phyloP scores from a whole-genome alignment of 2,113 vertebrate species.

The Pseudorasbora parva region DNA sequence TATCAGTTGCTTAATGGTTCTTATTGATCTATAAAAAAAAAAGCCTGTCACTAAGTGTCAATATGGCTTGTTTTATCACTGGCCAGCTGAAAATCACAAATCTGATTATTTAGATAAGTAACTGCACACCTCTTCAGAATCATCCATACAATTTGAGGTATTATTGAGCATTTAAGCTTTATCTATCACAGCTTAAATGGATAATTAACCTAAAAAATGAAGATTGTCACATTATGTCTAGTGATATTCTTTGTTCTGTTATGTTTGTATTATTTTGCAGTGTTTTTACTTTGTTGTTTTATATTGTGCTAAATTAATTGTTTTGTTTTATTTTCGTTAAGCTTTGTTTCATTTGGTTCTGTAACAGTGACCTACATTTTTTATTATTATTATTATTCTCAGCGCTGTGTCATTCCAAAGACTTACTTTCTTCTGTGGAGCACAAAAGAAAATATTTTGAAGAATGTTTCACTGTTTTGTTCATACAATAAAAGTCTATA shows the following conservation, averaged over 20 bases:
- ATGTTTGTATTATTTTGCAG: no score
- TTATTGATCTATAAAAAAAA: conserved; percentile 12
- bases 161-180: not conserved
- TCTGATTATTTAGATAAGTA: not conserved
- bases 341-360: not conserved
- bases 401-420: not conserved
- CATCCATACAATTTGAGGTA: not conserved
- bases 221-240: no score
- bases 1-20: not conserved
- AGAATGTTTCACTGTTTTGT: not conserved
- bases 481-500: not conserved
- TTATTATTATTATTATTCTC: not conserved
- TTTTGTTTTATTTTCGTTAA: not conserved
- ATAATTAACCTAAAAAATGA: no score
- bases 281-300: no score
- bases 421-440: not conserved
- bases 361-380: not conserved
- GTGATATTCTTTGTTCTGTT: no score
- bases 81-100: not conserved
- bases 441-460: not conserved
- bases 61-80: not conserved
- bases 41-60: not conserved
- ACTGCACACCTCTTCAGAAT: not conserved
- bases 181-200: no score
- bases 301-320: not conserved